Base-by-base conservation (phyloP, 64 coral and sea anemone genomes). In the Acropora tenuis region DNA sequence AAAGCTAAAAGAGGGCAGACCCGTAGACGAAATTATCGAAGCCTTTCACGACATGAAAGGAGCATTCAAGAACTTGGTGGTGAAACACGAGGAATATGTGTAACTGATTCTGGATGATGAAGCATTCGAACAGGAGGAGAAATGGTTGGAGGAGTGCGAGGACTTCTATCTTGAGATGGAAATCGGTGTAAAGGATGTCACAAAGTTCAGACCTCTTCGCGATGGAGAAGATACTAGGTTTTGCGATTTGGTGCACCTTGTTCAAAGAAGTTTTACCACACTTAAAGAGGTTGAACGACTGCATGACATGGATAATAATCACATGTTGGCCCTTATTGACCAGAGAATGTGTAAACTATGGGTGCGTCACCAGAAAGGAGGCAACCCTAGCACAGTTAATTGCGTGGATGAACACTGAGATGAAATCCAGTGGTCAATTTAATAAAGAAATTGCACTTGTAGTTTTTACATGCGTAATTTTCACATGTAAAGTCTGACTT, bases 321-420 rank as follows among this genome's bases (percentile, higher is more conserved):
- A 75, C 73, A 88, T 90, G 80, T 61, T 90, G 43, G 67, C 87
- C 13, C 67, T 90, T 48, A 94, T 94, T 11, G 93, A 95, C n/a
- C 74, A 88, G 41, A 95, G 85, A 75, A 90, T 95, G 89, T 74
- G 60, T 4, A 95, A 95, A 79, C 88, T 95, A 1, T 95, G 93
- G 93, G 50, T 76, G 43, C 58, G 88, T 13, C 13, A 91, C n/a
- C 20, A 8, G 41, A 52, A 81, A 47, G 30, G 19, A 67, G 44
- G 93, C 93, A 18, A 95, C 82, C 0, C 30, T 95, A 8, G 41
- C 79, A 2, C 11, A 7, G 4, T 13, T 86, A 41, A 83, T 44
- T 43, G 40, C 8, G 30, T 79, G 87, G 87, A 89, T 78, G 87
- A 78, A 69, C 8, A 47, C 40, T 45, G 75, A 89, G 53, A 89